Evolutionary conservation across 2,113 vertebrate genomes (phyloP), one percentile per base, ranked within the genome.

Genomic region (Lipophrys pholis): DNA sequence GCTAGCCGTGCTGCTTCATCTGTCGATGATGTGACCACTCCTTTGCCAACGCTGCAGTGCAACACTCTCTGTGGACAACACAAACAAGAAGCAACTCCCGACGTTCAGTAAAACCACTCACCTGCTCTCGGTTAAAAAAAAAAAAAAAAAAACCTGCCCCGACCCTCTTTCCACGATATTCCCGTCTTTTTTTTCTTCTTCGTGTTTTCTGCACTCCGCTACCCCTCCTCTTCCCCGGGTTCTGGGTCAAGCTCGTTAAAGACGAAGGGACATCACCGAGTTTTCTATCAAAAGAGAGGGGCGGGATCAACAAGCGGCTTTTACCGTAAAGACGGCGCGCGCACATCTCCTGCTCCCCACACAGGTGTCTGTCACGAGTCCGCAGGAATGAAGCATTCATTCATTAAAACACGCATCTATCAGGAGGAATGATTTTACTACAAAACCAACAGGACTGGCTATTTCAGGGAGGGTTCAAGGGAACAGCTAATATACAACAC

Each of bases 1-100:
- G 11, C 68, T 83, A 89, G 84, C 81, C 30, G 53, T 78, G 76
- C 61, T 52, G 54, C 83, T 30, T 45, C 78, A n/a, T 81, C 56
- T 57, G 76, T 79, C 76, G 82, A 63, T 83, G 79, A 60, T 58
- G 76, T 59, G 91, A 89, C 89, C 92, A 90, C 91, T 91, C 91
- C 92, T 91, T 30, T 90, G 83, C 82, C 87, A 88, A 80, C 90
- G 86, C 89, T 87, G 90, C 90, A 86, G 78, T 85, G 78, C 64
- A 73, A 10, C 42, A 40, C 14, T 80, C 69, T 60, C 42, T 64
- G 41, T 6, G 41, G 1, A 49, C 3, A 7, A 1, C 0, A 0
- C 0, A 10, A 41, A 43, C 50, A 15, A 41, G 5, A 16, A 1
- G 17, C 36, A 21, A 64, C 14, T n/a, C 50, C 35, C 35, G 21